Evolutionary conservation across 1,140 invertebrate genomes (phyloP), one percentile per base, ranked within the genome.

Genomic region (Drosophila funebris): DNA sequence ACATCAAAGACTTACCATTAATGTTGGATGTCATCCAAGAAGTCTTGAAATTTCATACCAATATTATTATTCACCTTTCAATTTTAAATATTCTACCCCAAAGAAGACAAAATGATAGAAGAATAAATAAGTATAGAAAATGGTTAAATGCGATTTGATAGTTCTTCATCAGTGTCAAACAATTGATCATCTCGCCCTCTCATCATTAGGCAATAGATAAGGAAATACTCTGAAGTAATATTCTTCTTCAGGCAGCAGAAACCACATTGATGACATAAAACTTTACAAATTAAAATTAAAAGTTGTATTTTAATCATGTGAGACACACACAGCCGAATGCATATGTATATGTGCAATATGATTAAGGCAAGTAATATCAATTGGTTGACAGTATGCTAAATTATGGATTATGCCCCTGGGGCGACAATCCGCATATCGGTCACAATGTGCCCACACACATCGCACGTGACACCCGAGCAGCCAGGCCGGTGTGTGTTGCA

Each of bases 381-480:
- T 90, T 90, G 89, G 60, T 78, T 80, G 79, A 73, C 79, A 83
- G 73, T 58, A 66, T 73, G 69, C 70, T 74, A 89, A 90, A 67
- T 89, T 89, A 90, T 90, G 88, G 82, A 90, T 90, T 89, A 90
- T 87, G 73, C 89, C 89, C 87, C 64, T 29, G 88, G 67, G 89
- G 77, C 69, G 66, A 58, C 69, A 84, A 82, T 72, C 78, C 62
- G 48, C 50, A 76, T 80, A 89, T 89, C 89, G 84, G 76, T 90
- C 90, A 90, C 88, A 62, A 27, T 74, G 60, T 48, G 58, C 13
- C 57, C 31, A 37, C 63, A 37, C 63, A 76, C 57, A 74, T 33
- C 43, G 52, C 60, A 72, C 76, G 81, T 81, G 63, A 76, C 74
- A 76, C 74, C 53, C 36, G 72, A 61, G 54, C 53, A 58, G 29